phyloP scores from a whole-genome alignment of 2,888 invertebrate genomes.

The Bembecia ichneumoniformis region DNA sequence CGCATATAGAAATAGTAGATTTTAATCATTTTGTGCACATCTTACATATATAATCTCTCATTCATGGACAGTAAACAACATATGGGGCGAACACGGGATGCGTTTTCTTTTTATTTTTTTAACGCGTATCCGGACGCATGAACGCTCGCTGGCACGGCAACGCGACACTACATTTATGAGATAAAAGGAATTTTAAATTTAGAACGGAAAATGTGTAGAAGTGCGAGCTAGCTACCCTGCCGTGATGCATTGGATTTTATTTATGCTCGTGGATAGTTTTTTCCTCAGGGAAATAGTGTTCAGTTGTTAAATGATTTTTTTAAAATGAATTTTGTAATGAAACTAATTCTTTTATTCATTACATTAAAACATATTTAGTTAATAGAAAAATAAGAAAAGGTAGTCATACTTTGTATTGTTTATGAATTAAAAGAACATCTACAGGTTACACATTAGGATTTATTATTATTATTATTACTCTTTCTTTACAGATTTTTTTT shows the following conservation, averaged over 20 bases:
- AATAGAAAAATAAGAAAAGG: too few species aligned
- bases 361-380: too few species aligned
- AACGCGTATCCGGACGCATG: slow-evolving; percentile 22
- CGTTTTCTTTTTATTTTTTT: slow-evolving; percentile 9
- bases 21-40: background rate
- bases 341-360: too few species aligned
- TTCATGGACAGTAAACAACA: slow-evolving; percentile 23
- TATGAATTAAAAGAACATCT: too few species aligned
- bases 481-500: slow-evolving; percentile 1
- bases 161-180: slow-evolving; percentile 18
- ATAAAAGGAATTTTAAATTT: slow-evolving; percentile 52
- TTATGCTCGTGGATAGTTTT: too few species aligned
- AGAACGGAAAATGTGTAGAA: slow-evolving; percentile 31
- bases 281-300: too few species aligned
- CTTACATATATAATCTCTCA: background rate
- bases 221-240: slow-evolving; percentile 10
- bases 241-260: slow-evolving; percentile 13
- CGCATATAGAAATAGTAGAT: too few species aligned
- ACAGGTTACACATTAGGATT: too few species aligned
- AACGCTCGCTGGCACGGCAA: slow-evolving; percentile 7
- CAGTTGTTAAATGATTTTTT: too few species aligned
- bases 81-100: slow-evolving; percentile 25
- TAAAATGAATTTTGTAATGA: too few species aligned
- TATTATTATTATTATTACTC: background rate
- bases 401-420: too few species aligned